phyloP scores from a whole-genome alignment of 2,797 vertebrate genomes.

The Chrosomus eos region DNA sequence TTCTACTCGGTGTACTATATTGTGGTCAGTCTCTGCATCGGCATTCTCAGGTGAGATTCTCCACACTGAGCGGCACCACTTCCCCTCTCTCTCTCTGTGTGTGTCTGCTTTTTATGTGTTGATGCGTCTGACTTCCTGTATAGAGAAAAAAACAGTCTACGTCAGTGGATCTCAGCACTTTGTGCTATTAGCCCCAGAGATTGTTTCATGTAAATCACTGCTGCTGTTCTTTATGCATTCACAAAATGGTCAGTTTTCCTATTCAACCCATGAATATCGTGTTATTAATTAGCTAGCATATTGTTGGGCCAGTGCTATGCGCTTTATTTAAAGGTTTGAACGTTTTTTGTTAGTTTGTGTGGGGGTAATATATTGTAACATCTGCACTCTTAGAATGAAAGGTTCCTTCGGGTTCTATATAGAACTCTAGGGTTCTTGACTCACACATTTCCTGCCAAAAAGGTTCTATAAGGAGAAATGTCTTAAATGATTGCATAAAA shows the following conservation, averaged over 20 bases:
- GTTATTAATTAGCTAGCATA: background rate
- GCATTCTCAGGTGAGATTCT: slow-evolving; percentile 78
- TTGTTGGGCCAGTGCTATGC: background rate
- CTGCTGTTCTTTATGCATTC: background rate
- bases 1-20: slow-evolving; percentile 87
- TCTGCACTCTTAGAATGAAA: background rate
- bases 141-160: background rate
- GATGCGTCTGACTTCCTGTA: slow-evolving; percentile 55
- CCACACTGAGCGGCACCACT: slow-evolving; percentile 31
- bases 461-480: no score
- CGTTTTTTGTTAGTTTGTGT: background rate
- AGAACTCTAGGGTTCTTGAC: no score
- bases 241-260: background rate
- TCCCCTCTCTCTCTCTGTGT: slow-evolving; percentile 34
- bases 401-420: background rate
- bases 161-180: background rate
- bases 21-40: slow-evolving; percentile 81
- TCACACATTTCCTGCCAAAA: no score
- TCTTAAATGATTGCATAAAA: background rate
- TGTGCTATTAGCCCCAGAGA: background rate
- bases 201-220: background rate
- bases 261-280: background rate
- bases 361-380: background rate
- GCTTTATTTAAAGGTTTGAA: background rate
- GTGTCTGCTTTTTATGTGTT: slow-evolving; percentile 27